These are phyloP conservation scores for Rhadinocentrus ornatus DNA, from an alignment of 2,797 vertebrate genomes.

Conservation along the genomic window DNA sequence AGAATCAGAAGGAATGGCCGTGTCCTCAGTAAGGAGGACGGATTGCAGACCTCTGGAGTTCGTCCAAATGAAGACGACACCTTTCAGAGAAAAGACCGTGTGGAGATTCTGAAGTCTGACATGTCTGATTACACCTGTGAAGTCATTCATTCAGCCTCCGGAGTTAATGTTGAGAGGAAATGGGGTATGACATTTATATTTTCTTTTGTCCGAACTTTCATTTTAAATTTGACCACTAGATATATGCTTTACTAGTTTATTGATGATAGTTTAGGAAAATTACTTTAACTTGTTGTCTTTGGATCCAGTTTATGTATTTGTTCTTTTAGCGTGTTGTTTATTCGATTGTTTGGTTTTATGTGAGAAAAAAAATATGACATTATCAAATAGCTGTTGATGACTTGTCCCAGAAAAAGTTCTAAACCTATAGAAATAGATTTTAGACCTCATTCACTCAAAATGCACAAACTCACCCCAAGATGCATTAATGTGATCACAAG, in stretches of 20 bases:
- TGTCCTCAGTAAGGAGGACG: neutral
- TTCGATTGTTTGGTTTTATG: too few relatives aligned
- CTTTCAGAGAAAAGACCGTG: slow-evolving; percentile 54
- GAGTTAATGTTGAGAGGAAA: accelerated
- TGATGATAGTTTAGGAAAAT: slow-evolving; percentile 36
- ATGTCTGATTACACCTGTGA: slow-evolving; percentile 18
- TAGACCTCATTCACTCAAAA: too few relatives aligned
- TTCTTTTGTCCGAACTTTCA: neutral
- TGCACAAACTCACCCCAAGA: too few relatives aligned
- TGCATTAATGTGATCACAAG: too few relatives aligned
- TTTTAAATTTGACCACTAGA: neutral
- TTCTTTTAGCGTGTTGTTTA: too few relatives aligned
- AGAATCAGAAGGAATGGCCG: slow-evolving; percentile 13
- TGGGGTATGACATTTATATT: slow-evolving; percentile 61
- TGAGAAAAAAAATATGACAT: too few relatives aligned
- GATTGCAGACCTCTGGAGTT: neutral
- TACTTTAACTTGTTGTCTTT: too few relatives aligned
- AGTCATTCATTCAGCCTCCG: neutral
- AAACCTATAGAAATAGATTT: too few relatives aligned
- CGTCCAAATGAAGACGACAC: slow-evolving; percentile 67
- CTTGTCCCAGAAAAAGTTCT: too few relatives aligned
- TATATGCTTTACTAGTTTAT: neutral
- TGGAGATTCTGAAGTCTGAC: slow-evolving; percentile 60
- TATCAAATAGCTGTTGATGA: too few relatives aligned
- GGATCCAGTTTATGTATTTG: too few relatives aligned